phyloP scores from a whole-genome alignment of 2,888 invertebrate genomes.

The Eupeodes luniger region DNA sequence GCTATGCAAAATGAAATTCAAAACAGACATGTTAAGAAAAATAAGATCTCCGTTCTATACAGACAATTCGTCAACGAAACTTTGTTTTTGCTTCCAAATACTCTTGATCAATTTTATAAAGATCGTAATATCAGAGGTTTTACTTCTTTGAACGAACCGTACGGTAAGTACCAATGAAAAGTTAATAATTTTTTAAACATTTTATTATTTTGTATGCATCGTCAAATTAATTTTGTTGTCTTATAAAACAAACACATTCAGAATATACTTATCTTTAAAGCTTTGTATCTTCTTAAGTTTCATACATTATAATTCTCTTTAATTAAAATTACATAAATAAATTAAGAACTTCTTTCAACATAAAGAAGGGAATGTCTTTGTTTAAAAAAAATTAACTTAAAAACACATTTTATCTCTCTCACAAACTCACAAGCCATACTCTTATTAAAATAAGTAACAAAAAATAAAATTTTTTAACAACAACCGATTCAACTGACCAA shows the following conservation, averaged over 20 bases:
- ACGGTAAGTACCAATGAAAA: no score
- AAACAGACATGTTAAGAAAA: no score
- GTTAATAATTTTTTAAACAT: no score
- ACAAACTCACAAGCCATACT: conserved; percentile 37
- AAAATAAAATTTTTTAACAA: conserved; percentile 38
- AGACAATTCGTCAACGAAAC: no score
- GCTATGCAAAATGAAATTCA: no score
- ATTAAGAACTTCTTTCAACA: conserved; percentile 22
- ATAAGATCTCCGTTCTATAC: no score
- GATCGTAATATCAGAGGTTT: no score
- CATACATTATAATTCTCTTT: not conserved
- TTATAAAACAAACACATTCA: not conserved
- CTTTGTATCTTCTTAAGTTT: not conserved
- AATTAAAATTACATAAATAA: conserved; percentile 26
- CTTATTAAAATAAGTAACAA: conserved; percentile 35
- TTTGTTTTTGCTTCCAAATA: no score
- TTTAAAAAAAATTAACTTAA: not conserved
- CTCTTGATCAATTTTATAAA: no score
- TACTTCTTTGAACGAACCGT: no score
- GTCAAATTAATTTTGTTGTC: not conserved
- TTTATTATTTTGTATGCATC: not conserved
- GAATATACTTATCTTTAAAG: conserved; percentile 1
- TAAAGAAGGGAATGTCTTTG: conserved; percentile 23
- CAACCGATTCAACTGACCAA: conserved; percentile 57
- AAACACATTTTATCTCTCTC: conserved; percentile 25